Percentiles rank a stretch among this genome's conserved stretches.
These are phyloP conservation scores for Amaurobius ferox DNA, from an alignment of 2,888 invertebrate species.

Conservation along the genomic window DNA sequence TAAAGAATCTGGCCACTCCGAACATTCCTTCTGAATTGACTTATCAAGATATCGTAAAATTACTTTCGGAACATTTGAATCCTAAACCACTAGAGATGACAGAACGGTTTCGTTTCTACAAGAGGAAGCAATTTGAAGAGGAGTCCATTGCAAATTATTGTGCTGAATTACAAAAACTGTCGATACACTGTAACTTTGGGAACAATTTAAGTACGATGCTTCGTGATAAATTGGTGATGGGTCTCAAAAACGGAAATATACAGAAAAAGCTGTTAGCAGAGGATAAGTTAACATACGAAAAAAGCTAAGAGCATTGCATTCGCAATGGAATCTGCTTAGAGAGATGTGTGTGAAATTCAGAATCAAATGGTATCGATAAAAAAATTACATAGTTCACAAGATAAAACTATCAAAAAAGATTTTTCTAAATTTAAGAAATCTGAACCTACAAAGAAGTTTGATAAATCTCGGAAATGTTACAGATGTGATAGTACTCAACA, in stretches of 20 bases:
- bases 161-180: constrained; percentile 42
- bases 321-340: too few relatives aligned
- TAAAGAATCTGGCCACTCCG: too few relatives aligned
- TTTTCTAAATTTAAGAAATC: constrained; percentile 47
- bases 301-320: constrained; percentile 26
- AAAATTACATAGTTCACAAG: not conserved
- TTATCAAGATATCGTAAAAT: constrained; percentile 48
- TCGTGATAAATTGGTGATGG: constrained; percentile 40
- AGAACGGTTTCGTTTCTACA: constrained; percentile 50
- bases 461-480: constrained; percentile 56
- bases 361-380: constrained; percentile 38
- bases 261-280: constrained; percentile 52
- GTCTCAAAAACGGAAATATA: too few relatives aligned
- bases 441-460: constrained; percentile 44
- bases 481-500: constrained; percentile 55
- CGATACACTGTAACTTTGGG: constrained; percentile 44
- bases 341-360: too few relatives aligned
- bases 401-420: too few relatives aligned
- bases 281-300: constrained; percentile 50
- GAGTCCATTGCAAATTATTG: constrained; percentile 47
- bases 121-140: constrained; percentile 45
- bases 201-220: constrained; percentile 48
- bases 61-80: constrained; percentile 51
- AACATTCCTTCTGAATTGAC: constrained; percentile 43
- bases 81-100: constrained; percentile 52